Percentiles rank a stretch among this genome's conserved stretches.
These are phyloP conservation scores for Cephalotes varians DNA, from an alignment of 2,888 invertebrate species.

Conservation along the genomic window DNA sequence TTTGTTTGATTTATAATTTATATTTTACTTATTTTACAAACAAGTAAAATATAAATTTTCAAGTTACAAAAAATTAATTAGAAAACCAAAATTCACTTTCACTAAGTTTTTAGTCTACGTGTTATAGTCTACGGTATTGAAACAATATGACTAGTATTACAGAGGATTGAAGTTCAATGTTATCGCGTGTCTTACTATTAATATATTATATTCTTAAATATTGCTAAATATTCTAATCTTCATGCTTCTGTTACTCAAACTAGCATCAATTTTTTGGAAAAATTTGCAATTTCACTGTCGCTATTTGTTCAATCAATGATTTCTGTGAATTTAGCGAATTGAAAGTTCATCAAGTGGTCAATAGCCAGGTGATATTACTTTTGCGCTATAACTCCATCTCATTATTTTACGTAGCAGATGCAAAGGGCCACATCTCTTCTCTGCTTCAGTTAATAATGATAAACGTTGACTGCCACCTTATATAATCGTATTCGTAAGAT, in stretches of 20 bases:
- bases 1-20: neutral
- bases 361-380: constrained; percentile 56
- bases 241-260: constrained; percentile 4
- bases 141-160: neutral
- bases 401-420: constrained; percentile 44
- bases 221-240: neutral
- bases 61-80: neutral
- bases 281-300: constrained; percentile 73
- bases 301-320: constrained; percentile 54
- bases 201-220: neutral
- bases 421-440: neutral
- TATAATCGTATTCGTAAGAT: neutral
- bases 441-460: constrained; percentile 50
- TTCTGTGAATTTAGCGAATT: constrained; percentile 40
- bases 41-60: no score
- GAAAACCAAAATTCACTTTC: neutral
- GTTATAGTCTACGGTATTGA: no score
- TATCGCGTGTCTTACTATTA: neutral
- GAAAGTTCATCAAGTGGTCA: constrained; percentile 43
- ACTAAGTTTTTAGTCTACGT: neutral
- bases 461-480: constrained; percentile 55
- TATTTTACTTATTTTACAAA: neutral
- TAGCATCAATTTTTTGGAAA: constrained; percentile 27
- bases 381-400: constrained; percentile 51
- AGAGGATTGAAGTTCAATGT: neutral